phyloP scores from a whole-genome alignment of 2,888 invertebrate genomes.

The Parnassius glacialis region DNA sequence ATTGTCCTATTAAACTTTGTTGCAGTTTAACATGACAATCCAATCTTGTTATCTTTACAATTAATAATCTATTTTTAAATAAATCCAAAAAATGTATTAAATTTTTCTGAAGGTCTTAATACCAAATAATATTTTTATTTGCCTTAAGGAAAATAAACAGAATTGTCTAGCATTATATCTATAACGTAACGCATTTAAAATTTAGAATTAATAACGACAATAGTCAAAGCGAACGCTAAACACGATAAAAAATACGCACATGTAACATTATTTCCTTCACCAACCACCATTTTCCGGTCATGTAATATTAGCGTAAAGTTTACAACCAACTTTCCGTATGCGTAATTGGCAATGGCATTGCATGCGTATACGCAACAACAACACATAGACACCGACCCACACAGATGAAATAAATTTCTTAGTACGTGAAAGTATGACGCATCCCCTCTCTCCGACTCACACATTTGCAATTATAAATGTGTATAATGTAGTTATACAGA shows the following conservation, averaged over 20 bases:
- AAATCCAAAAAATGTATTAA: too few relatives aligned
- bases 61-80: too few relatives aligned
- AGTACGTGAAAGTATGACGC: constrained; percentile 41
- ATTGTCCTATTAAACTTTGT: too few relatives aligned
- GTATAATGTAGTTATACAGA: constrained; percentile 10
- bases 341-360: constrained; percentile 78
- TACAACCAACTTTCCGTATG: constrained; percentile 62
- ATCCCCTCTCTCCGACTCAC: constrained; percentile 44
- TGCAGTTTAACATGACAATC: too few relatives aligned
- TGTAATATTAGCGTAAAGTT: constrained; percentile 68
- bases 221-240: constrained; percentile 8
- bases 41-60: too few relatives aligned
- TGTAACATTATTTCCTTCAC: constrained; percentile 38
- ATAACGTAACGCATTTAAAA: constrained; percentile 18
- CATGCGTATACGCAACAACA: constrained; percentile 74
- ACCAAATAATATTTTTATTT: too few relatives aligned
- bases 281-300: constrained; percentile 63
- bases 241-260: constrained; percentile 25
- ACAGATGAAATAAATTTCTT: constrained; percentile 23
- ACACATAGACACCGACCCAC: constrained; percentile 45
- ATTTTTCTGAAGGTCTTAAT: too few relatives aligned
- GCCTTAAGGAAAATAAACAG: too few relatives aligned
- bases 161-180: too few relatives aligned
- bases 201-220: constrained; percentile 13
- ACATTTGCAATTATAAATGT: constrained; percentile 6